Base-by-base conservation (phyloP, 2,888 invertebrate species). In the Liopterus haemorrhoidalis region DNA sequence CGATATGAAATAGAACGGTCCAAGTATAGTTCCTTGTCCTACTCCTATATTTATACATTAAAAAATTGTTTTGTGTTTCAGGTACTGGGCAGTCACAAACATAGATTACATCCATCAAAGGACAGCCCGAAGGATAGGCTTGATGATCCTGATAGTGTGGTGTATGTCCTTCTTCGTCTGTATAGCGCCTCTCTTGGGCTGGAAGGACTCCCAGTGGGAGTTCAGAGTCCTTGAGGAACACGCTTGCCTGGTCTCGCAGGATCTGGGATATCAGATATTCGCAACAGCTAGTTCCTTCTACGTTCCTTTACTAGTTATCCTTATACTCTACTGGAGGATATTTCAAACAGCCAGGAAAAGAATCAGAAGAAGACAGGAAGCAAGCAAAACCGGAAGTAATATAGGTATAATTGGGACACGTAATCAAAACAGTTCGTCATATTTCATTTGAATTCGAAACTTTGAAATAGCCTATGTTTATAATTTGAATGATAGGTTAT, bases 201-300 rank as follows among this genome's bases (percentile, higher is more conserved):
- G 88, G 88, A 88, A 88, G 61, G 81, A 81, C 60, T 70, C 73
- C 1, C 70, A 73, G 12, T 80, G 78, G 72, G 68, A 71, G 50
- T 65, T 70, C 11, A 64, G 81, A 31, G 69, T 76, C 15, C 25
- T 42, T 24, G 73, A 76, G 56, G 79, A 84, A 59, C 74, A 79
- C 57, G 74, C 76, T 55, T 85, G 85, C 63, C 74, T 88, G 42
- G 87, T 93, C 55, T 89, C 87, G 59, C 92, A 92, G 64, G 88
- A 89, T 60, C 75, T 85, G 49, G 79, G 81, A 51, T 84, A 83
- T 63, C 88, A 92, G 71, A 82, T 92, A 61, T 92, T 91, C 63
- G 91, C 91, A 21, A 93, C 92, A 0, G 81, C 85, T 20, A 87
- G 88, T 20, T 91, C 92, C 25, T 94, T 94, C 70, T 94, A 92